These are phyloP conservation scores for Zonitis immaculata DNA, from an alignment of 2,888 invertebrate species.

Conservation along the genomic window DNA sequence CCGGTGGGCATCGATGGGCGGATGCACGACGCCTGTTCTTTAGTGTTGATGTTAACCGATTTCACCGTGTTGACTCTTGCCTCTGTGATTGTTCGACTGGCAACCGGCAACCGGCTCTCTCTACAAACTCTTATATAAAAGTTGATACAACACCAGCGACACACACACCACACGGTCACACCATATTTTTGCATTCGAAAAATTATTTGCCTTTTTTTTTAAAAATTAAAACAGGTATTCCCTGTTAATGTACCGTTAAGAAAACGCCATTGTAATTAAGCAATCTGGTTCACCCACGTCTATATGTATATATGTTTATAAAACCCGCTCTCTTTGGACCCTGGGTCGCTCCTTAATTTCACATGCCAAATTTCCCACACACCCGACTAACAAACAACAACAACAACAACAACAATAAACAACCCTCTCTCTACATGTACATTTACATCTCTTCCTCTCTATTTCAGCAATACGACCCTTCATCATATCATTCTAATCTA, in stretches of 20 bases:
- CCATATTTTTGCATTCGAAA: conserved; percentile 35
- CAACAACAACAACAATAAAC: neutral
- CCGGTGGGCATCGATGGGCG: conserved; percentile 12
- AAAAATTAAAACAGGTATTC: conserved; percentile 37
- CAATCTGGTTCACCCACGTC: conserved; percentile 39
- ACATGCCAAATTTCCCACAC: conserved; percentile 3
- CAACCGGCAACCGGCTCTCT: conserved; percentile 13
- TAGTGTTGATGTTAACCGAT: conserved; percentile 21
- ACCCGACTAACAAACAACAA: neutral
- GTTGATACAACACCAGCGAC: conserved; percentile 1
- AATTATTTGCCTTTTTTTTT: conserved; percentile 34
- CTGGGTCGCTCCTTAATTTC: neutral
- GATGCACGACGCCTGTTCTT: conserved; percentile 15
- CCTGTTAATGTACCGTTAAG: conserved; percentile 24
- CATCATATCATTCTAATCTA: too few relatives aligned
- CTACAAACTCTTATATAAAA: neutral
- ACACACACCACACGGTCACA: conserved; percentile 26
- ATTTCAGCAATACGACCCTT: too few relatives aligned
- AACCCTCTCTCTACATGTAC: neutral
- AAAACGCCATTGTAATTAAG: conserved; percentile 36
- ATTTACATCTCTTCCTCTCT: neutral
- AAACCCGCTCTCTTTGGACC: neutral
- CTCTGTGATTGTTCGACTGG: conserved; percentile 22
- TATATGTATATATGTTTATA: too few relatives aligned
- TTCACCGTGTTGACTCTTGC: conserved; percentile 22